Base-by-base conservation (phyloP, 2,888 invertebrate species). In the Perizoma affinitatum region DNA sequence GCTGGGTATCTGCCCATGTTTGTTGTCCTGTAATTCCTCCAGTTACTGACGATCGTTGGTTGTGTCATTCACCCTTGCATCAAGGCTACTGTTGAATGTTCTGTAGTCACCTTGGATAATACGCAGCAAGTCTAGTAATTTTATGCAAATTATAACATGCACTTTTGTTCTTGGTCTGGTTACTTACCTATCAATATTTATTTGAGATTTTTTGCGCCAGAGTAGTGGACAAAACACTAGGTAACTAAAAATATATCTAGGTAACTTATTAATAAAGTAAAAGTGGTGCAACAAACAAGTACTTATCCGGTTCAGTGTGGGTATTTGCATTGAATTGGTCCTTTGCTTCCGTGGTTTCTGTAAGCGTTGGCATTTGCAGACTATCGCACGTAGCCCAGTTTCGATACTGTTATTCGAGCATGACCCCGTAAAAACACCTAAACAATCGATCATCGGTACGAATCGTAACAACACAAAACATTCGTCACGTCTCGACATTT, bases 371-470 rank as follows among this genome's bases (percentile, higher is more conserved):
- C 43, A n/a, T 44, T 62, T 64, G 49, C 52, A 67, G 47, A 44
- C 36, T 47, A n/a, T 10, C 38, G 33, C 44, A 22, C 22, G 48
- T 55, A 52, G 43, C 38, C 40, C 47, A 53, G 42, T 38, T 54
- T 42, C 34, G 34, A 63, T 73, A 75, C 76, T 65, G 78, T 77
- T 79, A 78, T 65, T 67, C 66, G 69, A 64, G 63, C 67, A 62
- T 74, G 76, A 73, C 76, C 76, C 71, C 60, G 35, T 6, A 76
- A 79, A 76, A 72, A 68, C 48, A 64, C 46, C 64, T 54, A 66
- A 74, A 74, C 71, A 70, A 77, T 69, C 63, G 68, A 68, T 68
- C 68, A 65, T 57, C 50, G 45, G 46, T 61, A 70, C 69, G 73
- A 76, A 74, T 67, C 70, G 69, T 68, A 69, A 52, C 58, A 65